Conservation (phyloP, 2,888 invertebrate genomes). For the Thysanoteuthis rhombus region DNA sequence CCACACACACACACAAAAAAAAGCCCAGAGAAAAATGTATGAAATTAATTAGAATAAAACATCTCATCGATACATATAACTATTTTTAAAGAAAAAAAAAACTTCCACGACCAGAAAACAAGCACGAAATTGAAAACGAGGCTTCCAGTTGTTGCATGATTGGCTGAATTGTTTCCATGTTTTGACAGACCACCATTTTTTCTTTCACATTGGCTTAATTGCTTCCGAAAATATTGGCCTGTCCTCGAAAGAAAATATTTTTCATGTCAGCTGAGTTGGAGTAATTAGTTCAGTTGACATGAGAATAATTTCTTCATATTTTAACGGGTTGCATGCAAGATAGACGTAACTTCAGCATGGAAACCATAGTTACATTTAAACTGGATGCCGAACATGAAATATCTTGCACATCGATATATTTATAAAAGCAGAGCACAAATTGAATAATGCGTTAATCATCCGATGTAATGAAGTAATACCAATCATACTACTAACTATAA, state of each 20-base stretch:
- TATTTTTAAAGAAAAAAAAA: background rate
- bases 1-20: no score
- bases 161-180: background rate
- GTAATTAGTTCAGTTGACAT: no score
- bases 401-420: no score
- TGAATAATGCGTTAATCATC: no score
- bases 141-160: background rate
- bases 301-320: no score
- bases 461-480: no score
- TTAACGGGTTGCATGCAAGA: background rate
- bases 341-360: background rate
- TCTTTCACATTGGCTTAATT: background rate
- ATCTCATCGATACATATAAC: background rate
- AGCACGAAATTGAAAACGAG: background rate
- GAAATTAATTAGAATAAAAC: background rate
- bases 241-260: background rate
- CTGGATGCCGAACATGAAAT: background rate
- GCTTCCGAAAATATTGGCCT: background rate
- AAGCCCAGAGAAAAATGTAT: background rate
- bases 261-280: background rate
- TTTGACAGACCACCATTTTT: background rate
- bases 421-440: no score
- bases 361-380: background rate
- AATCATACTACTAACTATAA: no score
- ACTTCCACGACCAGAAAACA: background rate